Base-by-base conservation (phyloP, 1,140 invertebrate species). In the Drosophila auraria region DNA sequence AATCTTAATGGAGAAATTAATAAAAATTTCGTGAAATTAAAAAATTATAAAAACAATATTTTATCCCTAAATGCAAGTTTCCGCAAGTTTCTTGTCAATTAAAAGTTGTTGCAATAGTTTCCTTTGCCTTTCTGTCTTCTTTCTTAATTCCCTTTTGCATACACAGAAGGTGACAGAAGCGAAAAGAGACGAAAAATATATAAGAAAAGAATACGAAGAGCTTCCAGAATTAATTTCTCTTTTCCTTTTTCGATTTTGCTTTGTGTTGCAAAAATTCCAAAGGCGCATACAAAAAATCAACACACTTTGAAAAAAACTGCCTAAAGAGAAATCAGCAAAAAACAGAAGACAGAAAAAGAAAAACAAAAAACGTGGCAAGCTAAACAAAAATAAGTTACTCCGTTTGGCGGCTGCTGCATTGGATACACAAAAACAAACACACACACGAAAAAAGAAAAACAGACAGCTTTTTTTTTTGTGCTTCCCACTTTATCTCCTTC, bases 361-460 rank as follows among this genome's bases (percentile, higher is more conserved):
- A 62, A 51, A 69, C 15, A 17, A 78, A 83, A 84, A 86, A 84
- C 78, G 82, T 86, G 82, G 74, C 64, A 45, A 84, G 70, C 80
- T 75, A 79, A 82, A 83, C 80, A 83, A 82, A 82, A 83, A 82
- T 83, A 83, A 83, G 59, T 82, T 74, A 49, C 64, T 76, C n/a
- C 42, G 56, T 54, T 69, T 80, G 59, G 62, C 30, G 69, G 76
- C 38, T 63, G 72, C 36, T 74, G 73, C 82, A 56, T 78, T 81
- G 78, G 73, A 84, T 84, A 86, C 82, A 84, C 53, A 72, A 42
- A 63, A 45, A 50, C 17, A 69, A 50, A 71, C 38, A 50, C 27
- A 25, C 38, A 71, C 56, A 33, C 9, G 12, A 53, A 49, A 57
- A 75, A 57, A 66, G 25, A 78, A 73, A 81, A 81, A 81, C 73